phyloP scores from a whole-genome alignment of 2,113 vertebrate species.

The Nothocercus julius region DNA sequence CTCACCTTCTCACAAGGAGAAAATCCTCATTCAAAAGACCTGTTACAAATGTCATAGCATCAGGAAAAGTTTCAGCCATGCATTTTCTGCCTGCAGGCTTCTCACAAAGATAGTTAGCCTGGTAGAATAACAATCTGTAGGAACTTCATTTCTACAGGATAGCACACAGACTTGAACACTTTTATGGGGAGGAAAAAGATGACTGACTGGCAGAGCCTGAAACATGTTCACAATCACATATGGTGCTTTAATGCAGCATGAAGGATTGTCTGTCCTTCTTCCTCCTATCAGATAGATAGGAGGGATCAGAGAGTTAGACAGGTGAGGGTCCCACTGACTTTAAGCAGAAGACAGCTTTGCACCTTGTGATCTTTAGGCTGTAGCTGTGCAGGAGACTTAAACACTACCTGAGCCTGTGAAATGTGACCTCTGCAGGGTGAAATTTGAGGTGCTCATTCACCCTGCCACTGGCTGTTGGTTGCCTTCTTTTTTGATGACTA shows the following conservation, averaged over 20 bases:
- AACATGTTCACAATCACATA: background rate
- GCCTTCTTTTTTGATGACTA: background rate
- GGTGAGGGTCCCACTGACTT: background rate
- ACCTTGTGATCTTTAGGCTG: background rate
- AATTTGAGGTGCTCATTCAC: background rate
- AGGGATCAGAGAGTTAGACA: background rate
- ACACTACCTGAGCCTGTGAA: background rate
- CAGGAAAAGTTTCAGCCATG: background rate
- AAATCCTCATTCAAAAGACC: background rate
- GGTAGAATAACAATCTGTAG: background rate
- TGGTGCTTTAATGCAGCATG: background rate
- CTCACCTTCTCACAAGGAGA: background rate
- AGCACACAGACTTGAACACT: background rate
- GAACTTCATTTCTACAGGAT: background rate
- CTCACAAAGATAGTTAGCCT: background rate
- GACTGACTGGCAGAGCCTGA: background rate
- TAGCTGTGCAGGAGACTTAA: background rate
- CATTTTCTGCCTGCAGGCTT: background rate
- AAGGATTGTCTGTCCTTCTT: too few species aligned
- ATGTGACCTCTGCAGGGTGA: rapidly evolving
- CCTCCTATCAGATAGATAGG: too few species aligned
- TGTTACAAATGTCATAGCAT: background rate
- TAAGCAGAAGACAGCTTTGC: too few species aligned
- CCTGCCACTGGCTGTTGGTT: background rate
- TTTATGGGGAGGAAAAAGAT: background rate